These are phyloP conservation scores for Drosophila kurseongensis DNA, from an alignment of 1,140 invertebrate species.

Conservation along the genomic window DNA sequence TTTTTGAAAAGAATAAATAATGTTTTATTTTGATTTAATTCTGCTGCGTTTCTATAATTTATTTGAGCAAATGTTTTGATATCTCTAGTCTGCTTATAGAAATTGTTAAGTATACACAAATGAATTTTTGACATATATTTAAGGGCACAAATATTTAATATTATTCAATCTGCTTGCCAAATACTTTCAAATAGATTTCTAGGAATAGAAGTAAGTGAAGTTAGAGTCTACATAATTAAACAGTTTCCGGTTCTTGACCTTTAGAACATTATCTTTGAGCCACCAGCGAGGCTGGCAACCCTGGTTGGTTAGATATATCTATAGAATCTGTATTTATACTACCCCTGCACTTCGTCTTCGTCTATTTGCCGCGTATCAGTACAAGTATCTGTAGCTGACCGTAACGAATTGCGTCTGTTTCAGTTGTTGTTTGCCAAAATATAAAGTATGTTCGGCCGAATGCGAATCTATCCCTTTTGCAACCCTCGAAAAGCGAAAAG, in stretches of 20 bases:
- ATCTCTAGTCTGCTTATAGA: too few relatives aligned
- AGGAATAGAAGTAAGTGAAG: too few relatives aligned
- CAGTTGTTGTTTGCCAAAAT: slow-evolving; percentile 63
- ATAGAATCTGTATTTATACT: not conserved
- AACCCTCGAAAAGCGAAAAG: slow-evolving; percentile 56
- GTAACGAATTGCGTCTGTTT: slow-evolving; percentile 77
- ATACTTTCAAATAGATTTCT: too few relatives aligned
- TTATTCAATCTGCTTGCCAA: too few relatives aligned
- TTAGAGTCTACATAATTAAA: not conserved
- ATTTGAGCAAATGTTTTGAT: too few relatives aligned
- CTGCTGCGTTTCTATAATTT: too few relatives aligned
- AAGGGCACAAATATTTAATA: too few relatives aligned
- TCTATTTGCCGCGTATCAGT: slow-evolving; percentile 27
- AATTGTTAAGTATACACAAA: too few relatives aligned
- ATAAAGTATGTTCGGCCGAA: slow-evolving; percentile 57
- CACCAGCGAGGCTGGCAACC: not conserved
- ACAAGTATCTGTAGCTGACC: slow-evolving; percentile 68
- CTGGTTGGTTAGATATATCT: slow-evolving; percentile 24
- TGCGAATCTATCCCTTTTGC: slow-evolving; percentile 62
- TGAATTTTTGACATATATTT: too few relatives aligned
- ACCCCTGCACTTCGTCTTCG: slow-evolving; percentile 19
- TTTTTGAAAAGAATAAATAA: too few relatives aligned
- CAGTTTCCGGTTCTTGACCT: slow-evolving; percentile 9
- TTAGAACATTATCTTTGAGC: not conserved
- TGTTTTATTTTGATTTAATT: too few relatives aligned